Base-by-base conservation (phyloP, 2,888 invertebrate genomes). In the Amiota minor region DNA sequence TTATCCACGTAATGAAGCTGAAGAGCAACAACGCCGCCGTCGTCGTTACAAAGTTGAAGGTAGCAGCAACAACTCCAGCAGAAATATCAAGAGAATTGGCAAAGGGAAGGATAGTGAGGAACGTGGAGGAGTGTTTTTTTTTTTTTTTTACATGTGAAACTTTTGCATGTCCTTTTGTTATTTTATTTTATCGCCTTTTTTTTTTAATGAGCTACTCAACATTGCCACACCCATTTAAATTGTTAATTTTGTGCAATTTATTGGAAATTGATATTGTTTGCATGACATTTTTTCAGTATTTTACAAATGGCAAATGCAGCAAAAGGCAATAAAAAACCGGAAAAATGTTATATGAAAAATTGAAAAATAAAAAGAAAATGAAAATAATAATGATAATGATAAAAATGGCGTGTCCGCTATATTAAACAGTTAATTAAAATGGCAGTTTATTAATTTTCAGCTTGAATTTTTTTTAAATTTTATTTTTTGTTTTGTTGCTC, bases 171-270 rank as follows among this genome's bases (percentile, higher is more conserved):
- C 23, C 18, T 14, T 18, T 55, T 55, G n/a, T 35, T 35, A 9
- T 35, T n/a, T 62, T 35, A 14, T 35, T 62, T 62, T 45, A 35
- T 35, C 35, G 35, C 6, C 35, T 35, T 6, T 35, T 35, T 35
- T 59, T 59, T 65, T 65, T 65, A 65, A 65, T 65, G 65, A 65
- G 65, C 65, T 65, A 16, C 49, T 16, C 46, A 47, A 49, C 65
- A 47, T 11, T 47, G 65, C 65, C 65, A 65, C 65, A 49, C 65
- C 65, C 47, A 65, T 47, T 65, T 65, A n/a, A 65, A 65, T 49
- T 65, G 49, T 35, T 65, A 47, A 49, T 65, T 47, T 16, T 49
- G 65, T 65, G 65, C 49, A 65, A 18, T 65, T 65, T 47, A 65
- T 65, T 47, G 65, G 20, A 65, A 65, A 18, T 47, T 65, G 47